Conservation (phyloP, 2,888 invertebrate genomes). For the Leptinotarsa tumamoca region DNA sequence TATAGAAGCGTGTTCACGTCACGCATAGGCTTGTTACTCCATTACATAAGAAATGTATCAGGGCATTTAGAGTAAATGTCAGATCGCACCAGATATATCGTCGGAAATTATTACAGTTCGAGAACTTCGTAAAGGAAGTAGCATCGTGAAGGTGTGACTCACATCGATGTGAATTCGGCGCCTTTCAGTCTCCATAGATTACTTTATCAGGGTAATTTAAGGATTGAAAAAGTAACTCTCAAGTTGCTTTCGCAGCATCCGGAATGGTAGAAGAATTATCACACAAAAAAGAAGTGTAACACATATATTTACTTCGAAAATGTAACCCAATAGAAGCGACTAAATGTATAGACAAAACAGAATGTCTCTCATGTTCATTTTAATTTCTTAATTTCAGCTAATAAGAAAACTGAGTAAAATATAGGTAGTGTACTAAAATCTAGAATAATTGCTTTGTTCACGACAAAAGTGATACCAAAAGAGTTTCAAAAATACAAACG, state of each 20-base stretch:
- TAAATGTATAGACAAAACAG: too few relatives aligned
- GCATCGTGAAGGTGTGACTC: constrained; percentile 15
- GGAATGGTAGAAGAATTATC: too few relatives aligned
- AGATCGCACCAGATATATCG: constrained; percentile 21
- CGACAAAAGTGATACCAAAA: too few relatives aligned
- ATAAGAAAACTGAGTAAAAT: too few relatives aligned
- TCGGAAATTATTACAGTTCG: background rate
- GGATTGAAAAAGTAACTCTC: background rate
- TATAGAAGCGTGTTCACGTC: constrained; percentile 10
- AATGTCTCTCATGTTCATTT: too few relatives aligned
- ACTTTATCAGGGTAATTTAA: background rate
- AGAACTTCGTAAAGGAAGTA: background rate
- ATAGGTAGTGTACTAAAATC: too few relatives aligned
- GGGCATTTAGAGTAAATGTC: constrained; percentile 21
- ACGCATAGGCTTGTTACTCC: constrained; percentile 1
- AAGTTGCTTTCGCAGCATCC: background rate
- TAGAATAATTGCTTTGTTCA: too few relatives aligned
- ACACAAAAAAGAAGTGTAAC: too few relatives aligned
- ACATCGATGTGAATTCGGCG: constrained; percentile 22
- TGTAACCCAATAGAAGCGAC: too few relatives aligned
- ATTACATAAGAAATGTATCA: constrained; percentile 23
- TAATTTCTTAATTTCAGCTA: too few relatives aligned
- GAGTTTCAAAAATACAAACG: too few relatives aligned
- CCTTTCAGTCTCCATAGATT: constrained; percentile 4
- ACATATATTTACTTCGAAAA: too few relatives aligned